Conservation (phyloP, 2,888 invertebrate species). For the Dromius quadrimaculatus region DNA sequence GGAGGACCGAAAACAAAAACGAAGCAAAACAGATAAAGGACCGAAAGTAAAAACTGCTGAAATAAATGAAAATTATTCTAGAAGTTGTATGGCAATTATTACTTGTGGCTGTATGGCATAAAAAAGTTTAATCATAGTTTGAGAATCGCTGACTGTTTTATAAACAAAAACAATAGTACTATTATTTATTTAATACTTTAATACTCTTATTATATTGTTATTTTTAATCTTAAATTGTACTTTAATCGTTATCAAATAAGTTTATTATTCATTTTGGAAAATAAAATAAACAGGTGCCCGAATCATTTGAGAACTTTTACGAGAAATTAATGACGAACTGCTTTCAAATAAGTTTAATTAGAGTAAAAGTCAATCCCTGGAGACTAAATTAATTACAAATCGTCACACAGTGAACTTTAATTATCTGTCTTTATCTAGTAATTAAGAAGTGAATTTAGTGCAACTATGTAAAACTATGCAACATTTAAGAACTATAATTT, state of each 20-base stretch:
- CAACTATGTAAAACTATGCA: slow-evolving; percentile 31
- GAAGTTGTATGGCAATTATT: slow-evolving; percentile 39
- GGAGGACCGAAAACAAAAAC: slow-evolving; percentile 57
- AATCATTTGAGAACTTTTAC: too few relatives aligned
- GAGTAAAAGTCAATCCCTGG: slow-evolving; percentile 14
- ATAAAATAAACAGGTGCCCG: too few relatives aligned
- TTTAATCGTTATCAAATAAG: slow-evolving; percentile 21
- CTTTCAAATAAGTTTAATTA: slow-evolving; percentile 43
- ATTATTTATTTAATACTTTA: slow-evolving; percentile 15
- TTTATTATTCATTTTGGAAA: not conserved
- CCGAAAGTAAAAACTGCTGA: slow-evolving; percentile 37
- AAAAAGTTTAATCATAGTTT: not conserved
- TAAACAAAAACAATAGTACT: too few relatives aligned
- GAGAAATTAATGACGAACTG: not conserved
- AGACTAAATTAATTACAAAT: slow-evolving; percentile 14
- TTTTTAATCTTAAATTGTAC: not conserved
- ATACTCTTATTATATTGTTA: not conserved
- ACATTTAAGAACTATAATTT: slow-evolving; percentile 10
- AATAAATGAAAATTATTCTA: slow-evolving; percentile 19
- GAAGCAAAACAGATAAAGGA: slow-evolving; percentile 53
- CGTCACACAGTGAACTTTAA: not conserved
- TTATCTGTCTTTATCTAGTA: slow-evolving; percentile 3
- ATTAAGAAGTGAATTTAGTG: slow-evolving; percentile 2
- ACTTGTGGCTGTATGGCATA: slow-evolving; percentile 28
- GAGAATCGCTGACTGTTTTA: not conserved